Percentiles rank a stretch among this genome's conserved stretches.
Conservation (phyloP, 2,888 invertebrate species). For the Furcula furcula region DNA sequence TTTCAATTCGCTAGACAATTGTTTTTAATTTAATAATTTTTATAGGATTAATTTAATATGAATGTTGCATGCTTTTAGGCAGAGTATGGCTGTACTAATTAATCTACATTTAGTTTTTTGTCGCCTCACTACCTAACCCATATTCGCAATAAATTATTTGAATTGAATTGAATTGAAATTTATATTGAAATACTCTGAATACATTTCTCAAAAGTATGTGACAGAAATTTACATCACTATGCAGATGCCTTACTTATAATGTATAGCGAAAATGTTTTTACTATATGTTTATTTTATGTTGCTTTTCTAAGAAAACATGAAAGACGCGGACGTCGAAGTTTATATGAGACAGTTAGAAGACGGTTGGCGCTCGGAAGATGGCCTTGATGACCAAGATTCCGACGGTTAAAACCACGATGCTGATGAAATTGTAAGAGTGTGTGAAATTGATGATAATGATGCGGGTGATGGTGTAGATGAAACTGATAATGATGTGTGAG, state of each 20-base stretch:
- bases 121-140: no score
- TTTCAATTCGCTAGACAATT: no score
- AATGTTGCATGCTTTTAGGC: no score
- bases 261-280: constrained; percentile 30
- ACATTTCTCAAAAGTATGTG: constrained; percentile 39
- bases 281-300: background rate
- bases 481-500: constrained; percentile 5
- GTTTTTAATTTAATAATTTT: no score
- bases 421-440: no score
- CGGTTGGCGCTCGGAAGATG: constrained; percentile 39
- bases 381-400: no score
- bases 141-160: no score
- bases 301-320: background rate
- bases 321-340: constrained; percentile 8
- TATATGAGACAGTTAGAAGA: constrained; percentile 32
- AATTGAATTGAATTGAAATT: no score
- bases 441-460: constrained; percentile 28
- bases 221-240: constrained; percentile 37
- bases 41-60: no score
- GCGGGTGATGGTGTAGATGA: constrained; percentile 14
- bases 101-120: no score
- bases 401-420: no score
- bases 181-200: constrained; percentile 36
- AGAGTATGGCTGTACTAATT: no score
- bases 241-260: constrained; percentile 38